A percentile compares a stretch with the other conserved stretches of the same genome.
These are phyloP conservation scores for Agrilus planipennis DNA, from an alignment of 1,140 invertebrate species.

Conservation along the genomic window DNA sequence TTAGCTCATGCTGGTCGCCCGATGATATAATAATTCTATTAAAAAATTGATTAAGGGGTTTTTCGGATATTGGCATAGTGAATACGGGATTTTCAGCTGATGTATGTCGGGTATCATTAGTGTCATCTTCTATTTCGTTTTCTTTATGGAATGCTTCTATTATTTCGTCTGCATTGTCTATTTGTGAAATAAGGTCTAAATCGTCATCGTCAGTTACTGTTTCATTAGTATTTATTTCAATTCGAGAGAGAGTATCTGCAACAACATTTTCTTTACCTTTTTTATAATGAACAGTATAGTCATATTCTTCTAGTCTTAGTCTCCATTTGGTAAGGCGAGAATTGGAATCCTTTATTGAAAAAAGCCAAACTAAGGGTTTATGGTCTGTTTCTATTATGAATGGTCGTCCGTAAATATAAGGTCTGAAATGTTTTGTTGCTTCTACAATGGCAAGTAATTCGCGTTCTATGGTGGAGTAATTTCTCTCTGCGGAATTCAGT, in stretches of 20 bases:
- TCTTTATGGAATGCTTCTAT: not conserved
- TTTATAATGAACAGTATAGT: constrained; percentile 21
- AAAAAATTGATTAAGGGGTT: not conserved
- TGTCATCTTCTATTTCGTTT: not conserved
- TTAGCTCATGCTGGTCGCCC: not conserved
- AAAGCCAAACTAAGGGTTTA: constrained; percentile 1
- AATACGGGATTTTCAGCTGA: constrained; percentile 1
- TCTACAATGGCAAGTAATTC: constrained; percentile 5
- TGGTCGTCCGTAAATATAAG: constrained; percentile 1
- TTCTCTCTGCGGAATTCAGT: constrained; percentile 1
- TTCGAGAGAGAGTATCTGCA: constrained; percentile 18
- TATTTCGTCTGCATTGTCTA: not conserved
- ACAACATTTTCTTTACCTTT: constrained; percentile 20
- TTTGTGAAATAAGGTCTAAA: not conserved
- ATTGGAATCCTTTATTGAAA: constrained; percentile 27
- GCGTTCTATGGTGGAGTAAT: constrained; percentile 4
- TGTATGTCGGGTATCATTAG: not conserved
- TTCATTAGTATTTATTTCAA: constrained; percentile 8
- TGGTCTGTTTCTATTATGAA: constrained; percentile 25
- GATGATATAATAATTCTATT: no score
- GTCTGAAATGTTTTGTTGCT: constrained; percentile 4
- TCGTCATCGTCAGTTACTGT: not conserved
- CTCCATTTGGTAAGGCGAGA: constrained; percentile 22
- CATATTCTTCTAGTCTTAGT: constrained; percentile 25
- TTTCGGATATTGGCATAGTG: constrained; percentile 4